Evolutionary conservation across 2,888 invertebrate species (phyloP).

Genomic region (Mythimna albipuncta): DNA sequence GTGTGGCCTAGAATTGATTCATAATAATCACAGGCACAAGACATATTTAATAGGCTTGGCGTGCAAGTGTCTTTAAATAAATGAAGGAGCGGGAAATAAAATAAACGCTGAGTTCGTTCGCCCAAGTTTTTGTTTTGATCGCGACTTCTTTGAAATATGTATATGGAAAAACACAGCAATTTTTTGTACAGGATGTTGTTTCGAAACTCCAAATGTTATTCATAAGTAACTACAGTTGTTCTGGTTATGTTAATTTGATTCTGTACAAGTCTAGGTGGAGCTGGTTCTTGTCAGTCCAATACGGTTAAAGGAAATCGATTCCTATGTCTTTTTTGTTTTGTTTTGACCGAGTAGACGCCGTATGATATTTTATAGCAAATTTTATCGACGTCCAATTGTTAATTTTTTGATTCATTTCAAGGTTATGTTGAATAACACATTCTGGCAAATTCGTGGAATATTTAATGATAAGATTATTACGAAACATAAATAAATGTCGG

Average conservation of each 20-base stretch:
- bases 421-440: slow-evolving; percentile 30
- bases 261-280: background rate
- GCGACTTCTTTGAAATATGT: background rate
- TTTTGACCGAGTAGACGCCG: slow-evolving; percentile 10
- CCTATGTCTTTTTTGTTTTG: slow-evolving; percentile 17
- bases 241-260: slow-evolving; percentile 43
- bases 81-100: background rate
- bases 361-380: slow-evolving; percentile 25
- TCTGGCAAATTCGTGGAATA: slow-evolving; percentile 10
- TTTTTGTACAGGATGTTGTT: slow-evolving; percentile 18
- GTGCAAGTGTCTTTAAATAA: too few species aligned
- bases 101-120: background rate
- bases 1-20: too few species aligned
- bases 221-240: background rate
- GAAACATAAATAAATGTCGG: slow-evolving; percentile 15
- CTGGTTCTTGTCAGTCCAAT: slow-evolving; percentile 10
- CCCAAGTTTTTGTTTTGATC: slow-evolving; percentile 5
- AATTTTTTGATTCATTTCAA: slow-evolving; percentile 37
- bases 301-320: background rate
- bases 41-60: too few species aligned
- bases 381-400: slow-evolving; percentile 16
- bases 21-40: too few species aligned
- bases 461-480: slow-evolving; percentile 34
- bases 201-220: background rate
- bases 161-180: background rate